phyloP scores from a whole-genome alignment of 2,113 vertebrate genomes.

The Lepidothrix coronata region DNA sequence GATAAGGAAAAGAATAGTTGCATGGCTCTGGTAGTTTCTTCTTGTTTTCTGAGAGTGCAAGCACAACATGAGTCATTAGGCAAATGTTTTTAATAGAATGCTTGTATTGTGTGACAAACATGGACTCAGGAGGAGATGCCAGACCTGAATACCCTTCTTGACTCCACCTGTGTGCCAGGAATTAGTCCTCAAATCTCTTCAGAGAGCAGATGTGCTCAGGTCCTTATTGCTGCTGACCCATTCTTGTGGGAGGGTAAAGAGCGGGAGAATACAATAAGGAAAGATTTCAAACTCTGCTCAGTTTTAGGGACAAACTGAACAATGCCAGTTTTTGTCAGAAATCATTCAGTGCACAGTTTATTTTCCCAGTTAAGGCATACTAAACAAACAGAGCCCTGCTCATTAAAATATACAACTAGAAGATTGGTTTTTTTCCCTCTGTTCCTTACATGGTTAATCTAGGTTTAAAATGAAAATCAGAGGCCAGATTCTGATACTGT shows the following conservation, averaged over 20 bases:
- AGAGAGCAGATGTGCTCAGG: background rate
- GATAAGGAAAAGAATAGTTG: background rate
- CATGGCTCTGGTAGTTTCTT: background rate
- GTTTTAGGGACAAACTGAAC: background rate
- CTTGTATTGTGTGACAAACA: background rate
- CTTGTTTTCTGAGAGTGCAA: background rate
- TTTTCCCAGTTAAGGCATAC: background rate
- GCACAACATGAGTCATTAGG: background rate
- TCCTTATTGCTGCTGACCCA: background rate
- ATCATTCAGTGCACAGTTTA: accelerated
- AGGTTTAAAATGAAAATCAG: background rate
- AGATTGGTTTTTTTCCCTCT: background rate
- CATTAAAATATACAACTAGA: background rate
- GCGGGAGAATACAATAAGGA: background rate
- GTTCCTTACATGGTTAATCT: background rate
- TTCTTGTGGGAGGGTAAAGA: background rate
- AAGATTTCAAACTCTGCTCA: background rate
- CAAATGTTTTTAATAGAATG: background rate
- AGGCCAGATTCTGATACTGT: background rate
- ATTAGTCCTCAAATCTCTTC: background rate
- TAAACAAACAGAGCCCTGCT: background rate
- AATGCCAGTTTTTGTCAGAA: background rate
- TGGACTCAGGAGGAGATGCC: background rate
- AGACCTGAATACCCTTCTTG: background rate
- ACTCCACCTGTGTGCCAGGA: background rate